Percentiles rank a stretch among this genome's conserved stretches.
These are phyloP conservation scores for Trissonchulus sp. DNA, from an alignment of 2,888 invertebrate species.

Conservation along the genomic window DNA sequence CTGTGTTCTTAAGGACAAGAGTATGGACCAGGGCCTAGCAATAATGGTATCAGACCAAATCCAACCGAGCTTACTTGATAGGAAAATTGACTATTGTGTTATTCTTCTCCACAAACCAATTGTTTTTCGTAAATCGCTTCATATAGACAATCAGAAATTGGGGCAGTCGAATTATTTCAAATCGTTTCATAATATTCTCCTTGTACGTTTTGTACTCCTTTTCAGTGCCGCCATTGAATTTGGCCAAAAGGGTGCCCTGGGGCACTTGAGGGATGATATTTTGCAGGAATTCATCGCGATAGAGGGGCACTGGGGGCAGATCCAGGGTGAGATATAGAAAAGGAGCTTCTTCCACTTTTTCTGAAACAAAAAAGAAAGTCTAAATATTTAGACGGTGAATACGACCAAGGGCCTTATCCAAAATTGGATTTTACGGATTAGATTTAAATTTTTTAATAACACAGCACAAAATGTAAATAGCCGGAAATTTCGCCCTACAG, in stretches of 20 bases:
- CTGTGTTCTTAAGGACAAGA: no score
- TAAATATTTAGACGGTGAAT: no score
- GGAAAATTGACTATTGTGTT: conserved; percentile 99
- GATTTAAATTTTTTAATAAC: no score
- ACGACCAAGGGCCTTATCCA: no score
- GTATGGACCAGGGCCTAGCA: no score
- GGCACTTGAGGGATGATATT: conserved; percentile 98
- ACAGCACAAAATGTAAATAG: no score
- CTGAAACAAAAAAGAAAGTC: conserved; percentile 52
- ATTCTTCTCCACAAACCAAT: conserved; percentile 97
- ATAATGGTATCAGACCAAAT: no score
- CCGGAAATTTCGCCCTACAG: no score
- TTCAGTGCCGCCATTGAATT: conserved; percentile 89
- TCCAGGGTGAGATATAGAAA: conserved; percentile 96
- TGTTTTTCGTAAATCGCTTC: conserved; percentile 96
- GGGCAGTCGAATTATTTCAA: conserved; percentile 83
- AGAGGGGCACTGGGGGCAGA: conserved; percentile 89
- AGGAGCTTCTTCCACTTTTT: conserved; percentile 78
- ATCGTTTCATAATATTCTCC: conserved; percentile 86
- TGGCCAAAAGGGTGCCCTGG: conserved; percentile 80
- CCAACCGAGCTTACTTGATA: conserved; percentile 70
- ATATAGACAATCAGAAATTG: conserved; percentile 92
- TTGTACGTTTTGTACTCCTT: conserved; percentile 99
- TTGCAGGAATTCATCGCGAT: conserved; percentile 93
- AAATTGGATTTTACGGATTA: no score